Evolutionary conservation across 2,113 vertebrate species (phyloP).

Genomic region (Seriola rivoliana): DNA sequence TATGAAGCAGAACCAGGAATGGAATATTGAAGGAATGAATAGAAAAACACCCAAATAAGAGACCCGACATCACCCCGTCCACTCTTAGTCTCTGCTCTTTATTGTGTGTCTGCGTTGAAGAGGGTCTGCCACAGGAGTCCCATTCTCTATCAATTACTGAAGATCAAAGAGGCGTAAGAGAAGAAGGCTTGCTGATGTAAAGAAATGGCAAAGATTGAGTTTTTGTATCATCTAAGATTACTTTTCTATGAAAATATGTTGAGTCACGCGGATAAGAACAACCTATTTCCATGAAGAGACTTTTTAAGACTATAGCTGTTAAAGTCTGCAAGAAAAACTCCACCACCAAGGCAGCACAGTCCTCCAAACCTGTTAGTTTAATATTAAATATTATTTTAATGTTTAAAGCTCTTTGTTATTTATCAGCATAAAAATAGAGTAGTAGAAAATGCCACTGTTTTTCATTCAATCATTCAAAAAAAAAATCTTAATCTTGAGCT

Average conservation of each 20-base stretch:
- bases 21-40: conserved; percentile 85
- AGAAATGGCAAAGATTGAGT: conserved; percentile 38
- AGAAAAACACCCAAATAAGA: conserved; percentile 78
- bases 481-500: too few species aligned
- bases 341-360: not conserved
- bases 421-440: not conserved
- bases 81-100: conserved; percentile 55
- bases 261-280: conserved; percentile 68
- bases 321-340: not conserved
- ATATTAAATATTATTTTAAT: not conserved
- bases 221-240: conserved; percentile 62
- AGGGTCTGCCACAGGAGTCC: conserved; percentile 60
- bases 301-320: not conserved
- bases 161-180: conserved; percentile 62
- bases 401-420: not conserved
- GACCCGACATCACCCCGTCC: conserved; percentile 73
- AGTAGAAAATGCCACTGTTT: not conserved
- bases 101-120: conserved; percentile 67
- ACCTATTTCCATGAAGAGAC: not conserved
- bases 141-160: conserved; percentile 74
- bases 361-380: not conserved
- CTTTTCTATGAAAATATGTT: conserved; percentile 65
- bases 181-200: conserved; percentile 52
- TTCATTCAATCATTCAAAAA: too few species aligned
- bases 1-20: conserved; percentile 87